phyloP scores from a whole-genome alignment of 1,140 invertebrate species.

The Brachionus calyciflorus region DNA sequence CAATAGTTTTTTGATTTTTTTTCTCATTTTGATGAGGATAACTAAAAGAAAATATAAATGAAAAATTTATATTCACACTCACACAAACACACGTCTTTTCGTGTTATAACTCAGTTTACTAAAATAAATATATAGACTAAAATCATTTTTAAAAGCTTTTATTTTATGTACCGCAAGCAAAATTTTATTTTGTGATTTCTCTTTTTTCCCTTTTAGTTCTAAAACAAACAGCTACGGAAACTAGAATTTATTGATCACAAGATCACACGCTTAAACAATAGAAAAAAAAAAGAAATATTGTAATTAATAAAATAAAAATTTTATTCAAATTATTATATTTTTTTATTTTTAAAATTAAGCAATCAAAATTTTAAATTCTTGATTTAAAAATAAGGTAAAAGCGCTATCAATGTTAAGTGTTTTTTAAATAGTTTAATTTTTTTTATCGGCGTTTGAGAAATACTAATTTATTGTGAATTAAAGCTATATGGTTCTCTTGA shows the following conservation, averaged over 20 bases:
- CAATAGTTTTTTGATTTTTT: neutral
- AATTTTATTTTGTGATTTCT: no score
- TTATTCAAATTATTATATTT: neutral
- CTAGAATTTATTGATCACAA: constrained; percentile 26
- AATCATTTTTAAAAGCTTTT: neutral
- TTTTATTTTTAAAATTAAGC: no score
- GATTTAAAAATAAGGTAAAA: no score
- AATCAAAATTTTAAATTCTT: no score
- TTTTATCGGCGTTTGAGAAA: no score
- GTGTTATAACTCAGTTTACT: constrained; percentile 17
- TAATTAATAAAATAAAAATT: constrained; percentile 2
- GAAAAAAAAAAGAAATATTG: neutral
- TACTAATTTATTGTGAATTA: no score
- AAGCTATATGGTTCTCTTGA: no score
- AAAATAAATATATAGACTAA: constrained; percentile 4
- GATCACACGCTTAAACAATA: constrained; percentile 21
- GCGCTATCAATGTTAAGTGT: no score
- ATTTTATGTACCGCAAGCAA: neutral
- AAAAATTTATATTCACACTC: constrained; percentile 19
- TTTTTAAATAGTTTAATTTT: no score
- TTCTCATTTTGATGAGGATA: neutral
- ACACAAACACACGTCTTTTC: constrained; percentile 43
- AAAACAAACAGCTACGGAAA: constrained; percentile 9
- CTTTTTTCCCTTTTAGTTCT: neutral
- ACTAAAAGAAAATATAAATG: neutral